These are phyloP conservation scores for Plecotus auritus DNA, from an alignment of 2,113 vertebrate genomes.

Conservation along the genomic window DNA sequence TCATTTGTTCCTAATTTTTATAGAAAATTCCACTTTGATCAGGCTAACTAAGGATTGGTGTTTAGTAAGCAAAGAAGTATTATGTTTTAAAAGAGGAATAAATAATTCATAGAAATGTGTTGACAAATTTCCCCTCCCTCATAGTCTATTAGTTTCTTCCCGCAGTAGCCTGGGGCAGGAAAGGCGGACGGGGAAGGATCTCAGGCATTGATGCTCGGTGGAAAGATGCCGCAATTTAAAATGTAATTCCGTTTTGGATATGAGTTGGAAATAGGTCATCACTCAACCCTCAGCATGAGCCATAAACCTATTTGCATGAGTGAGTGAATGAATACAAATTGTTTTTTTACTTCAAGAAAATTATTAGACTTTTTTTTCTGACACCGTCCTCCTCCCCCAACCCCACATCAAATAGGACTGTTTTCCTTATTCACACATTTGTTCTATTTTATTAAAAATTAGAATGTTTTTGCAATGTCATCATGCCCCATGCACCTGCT, in stretches of 20 bases:
- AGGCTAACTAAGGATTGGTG: background rate
- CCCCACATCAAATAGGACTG: background rate
- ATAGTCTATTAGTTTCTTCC: constrained; percentile 4
- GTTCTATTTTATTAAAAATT: constrained; percentile 50
- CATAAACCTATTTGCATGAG: constrained; percentile 58
- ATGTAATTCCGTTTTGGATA: constrained; percentile 64
- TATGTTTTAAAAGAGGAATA: constrained; percentile 22
- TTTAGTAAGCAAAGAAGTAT: constrained; percentile 30
- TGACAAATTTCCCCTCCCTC: background rate
- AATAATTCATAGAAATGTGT: constrained; percentile 38
- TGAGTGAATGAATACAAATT: constrained; percentile 52
- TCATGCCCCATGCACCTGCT: background rate
- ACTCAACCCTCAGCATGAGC: constrained; percentile 58
- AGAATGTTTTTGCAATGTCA: background rate
- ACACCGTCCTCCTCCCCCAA: too few species aligned
- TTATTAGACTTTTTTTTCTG: constrained; percentile 32
- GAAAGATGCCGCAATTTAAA: constrained; percentile 67
- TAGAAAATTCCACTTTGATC: background rate
- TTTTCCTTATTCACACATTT: constrained; percentile 56
- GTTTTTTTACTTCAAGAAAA: constrained; percentile 30
- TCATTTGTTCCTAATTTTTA: constrained; percentile 30
- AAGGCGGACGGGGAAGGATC: background rate
- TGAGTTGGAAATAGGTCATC: constrained; percentile 65
- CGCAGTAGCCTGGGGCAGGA: constrained; percentile 1
- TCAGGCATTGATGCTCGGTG: background rate